Conservation (phyloP, 2,113 vertebrate genomes). For the Hydrochoerus hydrochaeris region DNA sequence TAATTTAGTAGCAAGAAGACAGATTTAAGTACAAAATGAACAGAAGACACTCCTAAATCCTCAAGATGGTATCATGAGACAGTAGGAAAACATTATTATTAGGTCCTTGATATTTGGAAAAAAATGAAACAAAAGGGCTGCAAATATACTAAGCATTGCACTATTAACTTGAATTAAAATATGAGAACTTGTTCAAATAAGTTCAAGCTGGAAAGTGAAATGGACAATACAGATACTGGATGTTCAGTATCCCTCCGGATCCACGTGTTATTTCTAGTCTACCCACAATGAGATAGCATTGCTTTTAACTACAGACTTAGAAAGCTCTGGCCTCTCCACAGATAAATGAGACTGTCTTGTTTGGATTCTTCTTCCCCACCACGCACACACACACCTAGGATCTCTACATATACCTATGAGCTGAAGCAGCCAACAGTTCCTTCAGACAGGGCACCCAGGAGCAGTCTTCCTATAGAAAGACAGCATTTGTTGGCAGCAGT, state of each 20-base stretch:
- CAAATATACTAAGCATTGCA: slow-evolving; percentile 12
- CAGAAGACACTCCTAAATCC: neutral
- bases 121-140: neutral
- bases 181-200: slow-evolving; percentile 37
- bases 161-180: slow-evolving; percentile 36
- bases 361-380: neutral
- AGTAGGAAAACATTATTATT: neutral
- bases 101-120: neutral
- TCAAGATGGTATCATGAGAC: neutral
- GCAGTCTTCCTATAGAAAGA: neutral
- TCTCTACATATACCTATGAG: neutral
- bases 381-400: too few species aligned
- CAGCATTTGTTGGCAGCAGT: neutral
- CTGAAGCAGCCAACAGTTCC: neutral
- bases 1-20: slow-evolving; percentile 20
- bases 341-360: neutral
- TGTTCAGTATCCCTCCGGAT: neutral
- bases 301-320: slow-evolving; percentile 2
- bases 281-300: neutral
- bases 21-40: slow-evolving; percentile 4
- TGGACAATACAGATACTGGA: neutral
- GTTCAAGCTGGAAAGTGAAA: neutral
- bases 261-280: slow-evolving; percentile 32
- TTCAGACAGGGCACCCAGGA: neutral
- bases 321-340: neutral